Conservation (phyloP, 2,888 invertebrate species). For the Oconnorella tubifera region DNA sequence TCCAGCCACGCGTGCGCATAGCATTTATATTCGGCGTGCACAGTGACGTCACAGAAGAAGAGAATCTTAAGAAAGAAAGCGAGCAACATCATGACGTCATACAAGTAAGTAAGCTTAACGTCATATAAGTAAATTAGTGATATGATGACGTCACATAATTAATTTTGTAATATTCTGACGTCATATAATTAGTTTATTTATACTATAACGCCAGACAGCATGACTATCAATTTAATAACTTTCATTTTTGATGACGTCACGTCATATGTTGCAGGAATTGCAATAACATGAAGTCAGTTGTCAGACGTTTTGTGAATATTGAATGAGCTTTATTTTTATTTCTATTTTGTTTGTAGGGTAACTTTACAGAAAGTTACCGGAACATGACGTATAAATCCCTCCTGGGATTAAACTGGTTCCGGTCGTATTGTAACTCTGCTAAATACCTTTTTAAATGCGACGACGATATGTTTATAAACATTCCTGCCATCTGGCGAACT, state of each 20-base stretch:
- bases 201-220: too few relatives aligned
- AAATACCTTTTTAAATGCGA: slow-evolving; percentile 35
- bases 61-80: slow-evolving; percentile 22
- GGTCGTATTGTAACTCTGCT: slow-evolving; percentile 26
- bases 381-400: slow-evolving; percentile 39
- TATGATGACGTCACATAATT: too few relatives aligned
- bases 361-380: slow-evolving; percentile 33
- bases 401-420: slow-evolving; percentile 32
- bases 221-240: too few relatives aligned
- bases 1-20: slow-evolving; percentile 20
- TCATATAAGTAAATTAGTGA: too few relatives aligned
- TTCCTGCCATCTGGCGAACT: slow-evolving; percentile 25
- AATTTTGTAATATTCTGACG: too few relatives aligned
- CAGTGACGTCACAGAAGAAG: slow-evolving; percentile 21
- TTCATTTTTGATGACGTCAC: too few relatives aligned
- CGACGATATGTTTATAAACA: slow-evolving; percentile 37
- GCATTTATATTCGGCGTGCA: slow-evolving; percentile 34
- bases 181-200: too few relatives aligned
- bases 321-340: too few relatives aligned
- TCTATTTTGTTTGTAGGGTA: too few relatives aligned
- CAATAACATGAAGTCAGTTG: too few relatives aligned
- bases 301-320: too few relatives aligned
- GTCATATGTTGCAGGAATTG: too few relatives aligned
- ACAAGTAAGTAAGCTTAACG: slow-evolving; percentile 7
- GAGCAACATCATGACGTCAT: slow-evolving; percentile 27